A percentile compares a stretch with the other conserved stretches of the same genome.
Evolutionary conservation across 2,888 invertebrate genomes (phyloP).

Genomic region (Tolmerus cingulatus): DNA sequence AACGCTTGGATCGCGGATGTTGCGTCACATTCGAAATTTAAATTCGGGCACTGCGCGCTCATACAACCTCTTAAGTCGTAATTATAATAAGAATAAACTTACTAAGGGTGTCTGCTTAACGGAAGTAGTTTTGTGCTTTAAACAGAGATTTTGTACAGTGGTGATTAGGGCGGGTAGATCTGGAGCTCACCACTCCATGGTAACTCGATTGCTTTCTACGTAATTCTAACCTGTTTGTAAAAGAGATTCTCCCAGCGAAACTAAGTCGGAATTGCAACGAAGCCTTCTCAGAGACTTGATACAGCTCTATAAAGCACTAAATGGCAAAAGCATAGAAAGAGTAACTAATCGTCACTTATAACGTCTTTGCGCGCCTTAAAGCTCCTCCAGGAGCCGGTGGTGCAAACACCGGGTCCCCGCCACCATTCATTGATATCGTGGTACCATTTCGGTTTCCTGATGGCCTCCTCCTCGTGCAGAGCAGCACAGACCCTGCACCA

Average conservation of each 20-base stretch:
- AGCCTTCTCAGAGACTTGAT: constrained; percentile 1
- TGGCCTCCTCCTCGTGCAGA: constrained; percentile 64
- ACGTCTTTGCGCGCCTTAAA: constrained; percentile 63
- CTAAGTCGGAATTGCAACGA: not conserved
- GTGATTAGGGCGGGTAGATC: not conserved
- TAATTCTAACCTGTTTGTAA: not conserved
- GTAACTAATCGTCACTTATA: constrained; percentile 60
- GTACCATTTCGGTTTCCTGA: constrained; percentile 60
- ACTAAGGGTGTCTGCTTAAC: not conserved
- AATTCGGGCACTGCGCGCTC: not conserved
- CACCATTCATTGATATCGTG: constrained; percentile 91
- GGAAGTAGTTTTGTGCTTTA: not conserved
- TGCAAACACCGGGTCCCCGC: constrained; percentile 83
- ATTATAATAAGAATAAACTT: not conserved
- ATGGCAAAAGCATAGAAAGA: constrained; percentile 46
- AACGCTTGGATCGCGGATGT: not conserved
- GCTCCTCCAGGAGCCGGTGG: constrained; percentile 74
- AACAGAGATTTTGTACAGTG: not conserved
- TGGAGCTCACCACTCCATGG: not conserved
- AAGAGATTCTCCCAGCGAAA: not conserved
- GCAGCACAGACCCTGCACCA: constrained; percentile 73
- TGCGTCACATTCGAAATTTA: not conserved
- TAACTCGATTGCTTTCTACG: not conserved
- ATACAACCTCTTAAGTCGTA: not conserved
- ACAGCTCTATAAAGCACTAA: constrained; percentile 47